phyloP scores from a whole-genome alignment of 2,888 invertebrate genomes.

The Eupithecia subfuscata region DNA sequence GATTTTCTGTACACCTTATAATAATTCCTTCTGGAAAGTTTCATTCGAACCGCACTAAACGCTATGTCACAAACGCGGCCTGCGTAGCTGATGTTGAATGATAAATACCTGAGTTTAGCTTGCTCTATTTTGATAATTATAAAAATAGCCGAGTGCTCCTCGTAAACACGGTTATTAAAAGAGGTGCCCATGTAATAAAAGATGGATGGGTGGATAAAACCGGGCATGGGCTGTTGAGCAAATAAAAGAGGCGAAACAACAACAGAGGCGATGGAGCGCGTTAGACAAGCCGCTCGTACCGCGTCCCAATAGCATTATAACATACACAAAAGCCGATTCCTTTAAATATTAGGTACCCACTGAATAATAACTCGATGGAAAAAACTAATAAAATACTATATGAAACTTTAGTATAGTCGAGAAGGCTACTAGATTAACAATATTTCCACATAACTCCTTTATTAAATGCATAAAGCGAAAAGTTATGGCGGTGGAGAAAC shows the following conservation, averaged over 20 bases:
- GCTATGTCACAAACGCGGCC: not conserved
- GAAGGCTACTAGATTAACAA: constrained; percentile 38
- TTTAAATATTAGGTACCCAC: constrained; percentile 33
- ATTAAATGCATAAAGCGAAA: constrained; percentile 44
- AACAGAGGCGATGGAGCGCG: constrained; percentile 56
- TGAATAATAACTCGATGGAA: constrained; percentile 55
- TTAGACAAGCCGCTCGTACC: constrained; percentile 47
- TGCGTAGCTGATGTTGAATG: not conserved
- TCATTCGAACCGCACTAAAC: not conserved
- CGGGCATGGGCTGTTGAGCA: constrained; percentile 53
- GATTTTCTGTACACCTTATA: no score
- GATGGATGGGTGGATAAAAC: constrained; percentile 45
- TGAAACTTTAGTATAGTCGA: constrained; percentile 52
- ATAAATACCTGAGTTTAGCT: not conserved
- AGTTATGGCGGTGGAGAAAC: constrained; percentile 18
- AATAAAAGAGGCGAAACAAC: constrained; percentile 61
- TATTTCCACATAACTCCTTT: constrained; percentile 33
- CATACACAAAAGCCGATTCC: constrained; percentile 46
- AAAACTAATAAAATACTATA: constrained; percentile 65
- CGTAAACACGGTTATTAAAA: constrained; percentile 23
- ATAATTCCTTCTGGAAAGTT: not conserved
- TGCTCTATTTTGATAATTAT: not conserved
- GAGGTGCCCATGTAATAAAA: constrained; percentile 27
- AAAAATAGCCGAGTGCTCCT: not conserved
- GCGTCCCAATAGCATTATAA: constrained; percentile 48